phyloP scores from a whole-genome alignment of 37 sponge, comb jelly and placozoan genomes.

The Spongilla lacustris region DNA sequence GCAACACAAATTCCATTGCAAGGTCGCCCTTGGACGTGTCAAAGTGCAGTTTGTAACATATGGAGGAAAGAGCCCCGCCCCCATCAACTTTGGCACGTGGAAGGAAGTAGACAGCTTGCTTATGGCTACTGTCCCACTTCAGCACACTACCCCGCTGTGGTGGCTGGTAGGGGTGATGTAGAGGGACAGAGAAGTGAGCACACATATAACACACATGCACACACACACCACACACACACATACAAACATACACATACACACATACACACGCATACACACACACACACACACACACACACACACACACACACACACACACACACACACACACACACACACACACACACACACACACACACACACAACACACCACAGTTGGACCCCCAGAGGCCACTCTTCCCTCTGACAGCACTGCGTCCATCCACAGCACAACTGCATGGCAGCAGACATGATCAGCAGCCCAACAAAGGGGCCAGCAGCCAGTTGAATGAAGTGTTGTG shows the following conservation, averaged over 20 bases:
- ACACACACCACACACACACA: background rate
- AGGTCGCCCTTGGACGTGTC: conserved; percentile 18
- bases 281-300: no score
- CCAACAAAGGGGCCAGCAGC: conserved; percentile 5
- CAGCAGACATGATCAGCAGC: background rate
- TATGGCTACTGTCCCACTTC: conserved; percentile 47
- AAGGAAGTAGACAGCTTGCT: conserved; percentile 74
- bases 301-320: no score
- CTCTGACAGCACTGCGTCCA: conserved; percentile 76
- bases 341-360: background rate
- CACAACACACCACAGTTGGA: background rate
- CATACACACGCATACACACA: no score
- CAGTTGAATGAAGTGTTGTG: background rate
- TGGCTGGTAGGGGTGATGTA: background rate
- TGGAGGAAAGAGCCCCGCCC: background rate
- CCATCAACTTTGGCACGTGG: conserved; percentile 4
- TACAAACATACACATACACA: background rate
- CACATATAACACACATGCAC: background rate
- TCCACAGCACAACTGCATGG: conserved; percentile 84
- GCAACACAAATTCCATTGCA: background rate
- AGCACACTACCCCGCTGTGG: conserved; percentile 11
- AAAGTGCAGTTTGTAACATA: conserved; percentile 16
- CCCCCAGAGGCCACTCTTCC: conserved; percentile 26
- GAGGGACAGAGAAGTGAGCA: background rate
- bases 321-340: no score